phyloP scores from a whole-genome alignment of 2,797 vertebrate species.

The Melanotaenia nigrans region DNA sequence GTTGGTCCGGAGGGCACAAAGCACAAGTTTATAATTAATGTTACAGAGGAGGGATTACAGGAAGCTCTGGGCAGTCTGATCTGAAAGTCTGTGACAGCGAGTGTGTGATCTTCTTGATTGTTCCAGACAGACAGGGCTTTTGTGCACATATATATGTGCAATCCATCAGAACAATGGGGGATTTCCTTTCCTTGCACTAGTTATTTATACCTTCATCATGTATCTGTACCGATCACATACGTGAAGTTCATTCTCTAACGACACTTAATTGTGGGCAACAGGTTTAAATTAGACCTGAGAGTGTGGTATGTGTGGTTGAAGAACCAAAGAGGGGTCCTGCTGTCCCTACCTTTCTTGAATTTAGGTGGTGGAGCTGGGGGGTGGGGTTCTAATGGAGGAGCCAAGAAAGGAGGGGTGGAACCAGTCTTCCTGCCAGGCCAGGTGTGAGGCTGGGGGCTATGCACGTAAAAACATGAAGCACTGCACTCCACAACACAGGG shows the following conservation, averaged over 20 bases:
- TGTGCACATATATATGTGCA: conserved; percentile 42
- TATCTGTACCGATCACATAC: conserved; percentile 52
- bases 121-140: conserved; percentile 49
- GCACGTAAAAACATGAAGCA: conserved; percentile 74
- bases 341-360: conserved; percentile 47
- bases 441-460: conserved; percentile 79
- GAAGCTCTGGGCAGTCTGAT: conserved; percentile 85
- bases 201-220: conserved; percentile 70
- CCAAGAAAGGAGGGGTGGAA: conserved; percentile 45
- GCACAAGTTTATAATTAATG: conserved; percentile 92
- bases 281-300: conserved; percentile 60
- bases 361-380: conserved; percentile 23
- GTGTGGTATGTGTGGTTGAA: conserved; percentile 42
- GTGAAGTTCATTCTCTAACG: conserved; percentile 37
- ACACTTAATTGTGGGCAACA: conserved; percentile 64
- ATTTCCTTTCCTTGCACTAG: conserved; percentile 61
- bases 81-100: conserved; percentile 79
- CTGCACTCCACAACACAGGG: conserved; percentile 24
- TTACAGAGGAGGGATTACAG: conserved; percentile 90
- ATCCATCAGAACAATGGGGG: conserved; percentile 65
- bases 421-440: conserved; percentile 64
- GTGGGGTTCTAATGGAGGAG: conserved; percentile 40
- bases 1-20: conserved; percentile 84
- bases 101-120: conserved; percentile 78
- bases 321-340: conserved; percentile 38